Conservation (phyloP, 2,888 invertebrate species). For the Carterocephalus palaemon region DNA sequence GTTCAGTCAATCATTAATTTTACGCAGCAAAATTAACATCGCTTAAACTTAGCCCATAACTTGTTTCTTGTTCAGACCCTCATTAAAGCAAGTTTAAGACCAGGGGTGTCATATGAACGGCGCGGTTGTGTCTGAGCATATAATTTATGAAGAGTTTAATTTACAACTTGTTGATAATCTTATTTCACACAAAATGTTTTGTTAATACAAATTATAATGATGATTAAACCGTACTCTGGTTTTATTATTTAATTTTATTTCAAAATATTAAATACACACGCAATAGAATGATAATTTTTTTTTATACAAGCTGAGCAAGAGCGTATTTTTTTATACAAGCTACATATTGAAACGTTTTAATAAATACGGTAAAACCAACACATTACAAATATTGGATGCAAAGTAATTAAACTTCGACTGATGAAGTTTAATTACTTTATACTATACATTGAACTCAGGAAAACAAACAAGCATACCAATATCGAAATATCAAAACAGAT, state of each 20-base stretch:
- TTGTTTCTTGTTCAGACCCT: conserved; percentile 20
- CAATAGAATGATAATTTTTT: no score
- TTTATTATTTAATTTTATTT: not conserved
- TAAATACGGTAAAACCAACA: no score
- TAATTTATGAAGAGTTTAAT: conserved; percentile 48
- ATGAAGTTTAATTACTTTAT: no score
- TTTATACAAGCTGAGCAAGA: no score
- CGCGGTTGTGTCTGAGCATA: conserved; percentile 37
- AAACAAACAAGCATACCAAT: conserved; percentile 7
- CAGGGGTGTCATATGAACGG: conserved; percentile 30
- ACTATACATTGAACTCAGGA: not conserved
- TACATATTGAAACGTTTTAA: no score
- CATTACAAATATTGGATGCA: no score
- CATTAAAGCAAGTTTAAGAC: conserved; percentile 17
- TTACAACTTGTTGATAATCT: conserved; percentile 76
- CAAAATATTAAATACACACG: no score
- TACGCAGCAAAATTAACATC: conserved; percentile 14
- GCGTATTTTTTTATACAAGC: no score
- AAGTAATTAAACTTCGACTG: no score
- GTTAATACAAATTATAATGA: no score
- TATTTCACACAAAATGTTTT: no score
- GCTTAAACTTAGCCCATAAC: conserved; percentile 17
- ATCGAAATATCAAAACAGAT: conserved; percentile 21
- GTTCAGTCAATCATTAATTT: conserved; percentile 5
- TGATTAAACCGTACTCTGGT: no score